Percentiles rank a stretch among this genome's conserved stretches.
These are phyloP conservation scores for Temnothorax unifasciatus DNA, from an alignment of 2,888 invertebrate species.

Conservation along the genomic window DNA sequence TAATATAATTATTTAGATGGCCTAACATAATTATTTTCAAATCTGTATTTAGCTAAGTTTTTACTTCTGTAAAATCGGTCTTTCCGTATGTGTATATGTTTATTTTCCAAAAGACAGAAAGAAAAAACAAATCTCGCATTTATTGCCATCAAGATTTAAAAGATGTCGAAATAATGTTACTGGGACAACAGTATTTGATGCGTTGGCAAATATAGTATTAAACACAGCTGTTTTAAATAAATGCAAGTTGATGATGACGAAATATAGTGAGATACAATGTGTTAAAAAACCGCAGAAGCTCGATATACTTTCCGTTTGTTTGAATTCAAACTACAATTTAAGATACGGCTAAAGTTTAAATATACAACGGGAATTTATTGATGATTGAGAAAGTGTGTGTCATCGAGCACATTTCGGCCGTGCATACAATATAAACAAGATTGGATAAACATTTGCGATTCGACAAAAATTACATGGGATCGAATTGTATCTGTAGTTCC, in stretches of 20 bases:
- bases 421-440: not conserved
- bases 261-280: not conserved
- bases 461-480: not conserved
- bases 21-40: too few relatives aligned
- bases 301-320: not conserved
- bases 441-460: conserved; percentile 18
- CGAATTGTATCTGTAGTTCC: not conserved
- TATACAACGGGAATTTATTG: not conserved
- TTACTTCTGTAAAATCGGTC: not conserved
- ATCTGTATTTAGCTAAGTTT: too few relatives aligned
- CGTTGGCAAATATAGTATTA: not conserved
- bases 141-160: not conserved
- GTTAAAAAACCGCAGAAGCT: not conserved
- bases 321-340: not conserved
- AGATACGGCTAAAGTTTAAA: not conserved
- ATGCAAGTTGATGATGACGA: not conserved
- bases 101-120: not conserved
- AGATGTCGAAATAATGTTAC: not conserved
- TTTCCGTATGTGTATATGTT: not conserved
- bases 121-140: not conserved
- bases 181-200: not conserved
- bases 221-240: conserved; percentile 7
- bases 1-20: too few relatives aligned
- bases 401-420: not conserved
- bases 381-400: conserved; percentile 14